A percentile compares a stretch with the other conserved stretches of the same genome.
phyloP scores from a whole-genome alignment of 1,140 invertebrate species.

The Neodiprion virginianus region DNA sequence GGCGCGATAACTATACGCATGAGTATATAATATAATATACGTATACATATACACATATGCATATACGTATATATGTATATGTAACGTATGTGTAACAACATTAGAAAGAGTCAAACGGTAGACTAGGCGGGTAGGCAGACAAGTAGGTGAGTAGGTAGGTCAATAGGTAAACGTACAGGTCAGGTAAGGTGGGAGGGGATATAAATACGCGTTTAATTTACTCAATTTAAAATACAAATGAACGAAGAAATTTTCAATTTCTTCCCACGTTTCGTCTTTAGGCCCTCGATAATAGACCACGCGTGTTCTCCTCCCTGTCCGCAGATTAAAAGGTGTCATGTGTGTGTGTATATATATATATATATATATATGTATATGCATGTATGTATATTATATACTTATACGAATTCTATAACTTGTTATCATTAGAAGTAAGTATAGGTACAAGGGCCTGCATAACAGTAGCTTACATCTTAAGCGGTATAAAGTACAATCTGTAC shows the following conservation, averaged over 20 bases:
- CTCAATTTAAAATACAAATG: background rate
- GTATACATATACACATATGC: background rate
- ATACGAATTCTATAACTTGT: too few species aligned
- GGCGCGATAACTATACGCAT: background rate
- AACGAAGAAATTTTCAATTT: background rate
- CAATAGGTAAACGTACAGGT: background rate
- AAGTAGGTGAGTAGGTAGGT: background rate
- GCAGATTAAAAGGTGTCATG: constrained; percentile 6
- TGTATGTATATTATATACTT: constrained; percentile 19
- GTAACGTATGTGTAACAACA: background rate
- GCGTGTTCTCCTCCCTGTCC: background rate
- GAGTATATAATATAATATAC: too few species aligned
- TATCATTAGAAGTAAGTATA: too few species aligned
- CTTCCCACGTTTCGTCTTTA: background rate
- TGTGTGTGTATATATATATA: constrained; percentile 32
- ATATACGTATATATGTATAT: background rate
- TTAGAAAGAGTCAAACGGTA: constrained; percentile 4
- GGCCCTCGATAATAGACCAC: constrained; percentile 26
- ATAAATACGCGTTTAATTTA: background rate
- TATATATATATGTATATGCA: constrained; percentile 36
- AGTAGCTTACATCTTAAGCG: too few species aligned
- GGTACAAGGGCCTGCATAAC: too few species aligned
- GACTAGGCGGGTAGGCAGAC: background rate
- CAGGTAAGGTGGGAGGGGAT: background rate
- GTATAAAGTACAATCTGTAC: too few species aligned